Evolutionary conservation across 2,797 vertebrate genomes (phyloP).

Genomic region (Muraenolepis orangiensis): DNA sequence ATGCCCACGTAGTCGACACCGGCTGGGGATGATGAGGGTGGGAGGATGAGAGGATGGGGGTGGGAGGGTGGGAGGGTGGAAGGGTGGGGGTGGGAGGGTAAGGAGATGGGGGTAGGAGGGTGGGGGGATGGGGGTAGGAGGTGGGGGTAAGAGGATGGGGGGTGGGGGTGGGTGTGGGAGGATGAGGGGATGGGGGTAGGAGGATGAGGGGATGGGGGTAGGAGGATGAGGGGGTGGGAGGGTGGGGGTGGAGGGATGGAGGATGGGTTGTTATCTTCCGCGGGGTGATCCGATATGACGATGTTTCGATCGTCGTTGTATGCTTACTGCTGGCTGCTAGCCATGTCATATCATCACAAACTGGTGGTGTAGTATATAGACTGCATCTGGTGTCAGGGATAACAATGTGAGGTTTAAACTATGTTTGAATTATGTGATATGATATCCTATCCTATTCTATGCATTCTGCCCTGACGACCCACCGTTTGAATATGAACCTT

Average conservation of each 20-base stretch:
- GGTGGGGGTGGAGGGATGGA: no score
- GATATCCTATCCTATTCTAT: background rate
- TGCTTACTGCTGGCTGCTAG: background rate
- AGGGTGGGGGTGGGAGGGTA: no score
- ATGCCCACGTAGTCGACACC: conserved; percentile 91
- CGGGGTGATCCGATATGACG: no score
- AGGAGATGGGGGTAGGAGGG: no score
- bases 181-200: no score
- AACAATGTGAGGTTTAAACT: background rate
- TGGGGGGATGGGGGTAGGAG: background rate
- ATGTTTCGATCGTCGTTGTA: no score
- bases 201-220: no score
- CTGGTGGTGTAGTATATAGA: background rate
- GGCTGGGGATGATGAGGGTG: conserved; percentile 71
- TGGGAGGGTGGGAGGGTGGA: background rate
- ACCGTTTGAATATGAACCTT: background rate
- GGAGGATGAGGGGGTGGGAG: background rate
- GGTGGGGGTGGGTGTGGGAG: no score
- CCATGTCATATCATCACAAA: background rate
- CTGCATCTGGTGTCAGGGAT: background rate
- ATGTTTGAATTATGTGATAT: background rate
- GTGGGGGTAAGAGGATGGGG: no score
- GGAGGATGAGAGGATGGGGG: background rate
- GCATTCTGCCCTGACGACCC: background rate
- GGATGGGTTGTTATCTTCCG: background rate